Evolutionary conservation across 1,140 invertebrate species (phyloP).

Genomic region (Micrasema minimum): DNA sequence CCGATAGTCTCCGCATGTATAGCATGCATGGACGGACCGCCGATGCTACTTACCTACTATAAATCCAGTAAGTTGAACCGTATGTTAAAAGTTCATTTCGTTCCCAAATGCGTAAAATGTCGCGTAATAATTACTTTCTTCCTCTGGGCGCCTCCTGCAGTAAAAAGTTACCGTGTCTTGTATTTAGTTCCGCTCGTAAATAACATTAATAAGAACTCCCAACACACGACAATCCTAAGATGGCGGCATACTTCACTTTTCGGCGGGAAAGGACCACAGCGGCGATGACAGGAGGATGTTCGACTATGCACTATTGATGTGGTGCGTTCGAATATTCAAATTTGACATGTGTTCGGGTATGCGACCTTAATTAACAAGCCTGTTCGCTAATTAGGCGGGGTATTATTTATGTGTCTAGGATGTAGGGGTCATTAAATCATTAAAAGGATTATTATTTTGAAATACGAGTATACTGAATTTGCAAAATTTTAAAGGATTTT

Average conservation of each 20-base stretch:
- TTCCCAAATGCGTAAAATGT: not conserved
- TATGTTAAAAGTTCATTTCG: too few relatives aligned
- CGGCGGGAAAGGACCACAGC: not conserved
- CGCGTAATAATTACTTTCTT: constrained; percentile 8
- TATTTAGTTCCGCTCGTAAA: constrained; percentile 6
- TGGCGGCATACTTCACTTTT: not conserved
- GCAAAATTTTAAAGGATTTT: too few relatives aligned
- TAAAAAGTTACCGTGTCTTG: not conserved
- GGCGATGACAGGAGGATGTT: not conserved
- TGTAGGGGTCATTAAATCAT: not conserved
- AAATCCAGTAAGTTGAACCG: too few relatives aligned
- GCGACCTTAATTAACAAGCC: constrained; percentile 7
- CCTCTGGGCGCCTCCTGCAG: not conserved
- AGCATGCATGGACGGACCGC: too few relatives aligned
- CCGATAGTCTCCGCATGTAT: too few relatives aligned
- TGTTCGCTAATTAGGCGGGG: not conserved
- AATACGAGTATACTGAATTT: too few relatives aligned
- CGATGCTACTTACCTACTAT: too few relatives aligned
- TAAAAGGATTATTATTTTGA: too few relatives aligned
- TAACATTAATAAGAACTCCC: not conserved
- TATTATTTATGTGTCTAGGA: constrained; percentile 1
- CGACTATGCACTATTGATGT: too few relatives aligned
- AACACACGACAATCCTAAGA: not conserved
- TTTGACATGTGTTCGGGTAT: not conserved
- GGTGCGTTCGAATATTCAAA: not conserved